These are phyloP conservation scores for Dendroctonus valens DNA, from an alignment of 1,140 invertebrate species.

Conservation along the genomic window DNA sequence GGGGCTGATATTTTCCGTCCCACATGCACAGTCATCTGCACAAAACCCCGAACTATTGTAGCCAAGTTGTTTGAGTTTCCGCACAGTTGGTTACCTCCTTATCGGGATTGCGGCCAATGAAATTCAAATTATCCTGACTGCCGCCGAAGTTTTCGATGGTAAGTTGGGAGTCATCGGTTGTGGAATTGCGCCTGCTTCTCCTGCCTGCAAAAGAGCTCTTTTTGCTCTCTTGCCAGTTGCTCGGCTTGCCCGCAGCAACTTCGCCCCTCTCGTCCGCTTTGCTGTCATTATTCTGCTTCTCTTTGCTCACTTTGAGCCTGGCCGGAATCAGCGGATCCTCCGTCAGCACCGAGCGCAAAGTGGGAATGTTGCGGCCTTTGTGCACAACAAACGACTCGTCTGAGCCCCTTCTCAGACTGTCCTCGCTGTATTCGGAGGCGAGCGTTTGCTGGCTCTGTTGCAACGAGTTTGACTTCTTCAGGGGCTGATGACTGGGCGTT, in stretches of 20 bases:
- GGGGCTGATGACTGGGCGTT: constrained; percentile 16
- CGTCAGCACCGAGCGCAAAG: constrained; percentile 63
- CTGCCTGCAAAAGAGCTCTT: constrained; percentile 74
- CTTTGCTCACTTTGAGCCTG: constrained; percentile 57
- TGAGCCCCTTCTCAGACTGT: constrained; percentile 49
- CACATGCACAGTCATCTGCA: constrained; percentile 57
- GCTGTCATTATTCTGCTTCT: constrained; percentile 60
- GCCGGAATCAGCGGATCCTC: constrained; percentile 57
- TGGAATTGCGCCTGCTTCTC: constrained; percentile 78
- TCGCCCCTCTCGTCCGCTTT: constrained; percentile 64
- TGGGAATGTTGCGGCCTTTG: constrained; percentile 72
- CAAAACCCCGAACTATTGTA: neutral
- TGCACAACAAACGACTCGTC: constrained; percentile 79
- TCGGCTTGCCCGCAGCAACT: constrained; percentile 75
- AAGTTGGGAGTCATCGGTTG: constrained; percentile 83
- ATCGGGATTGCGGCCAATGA: constrained; percentile 69
- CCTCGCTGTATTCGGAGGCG: constrained; percentile 49
- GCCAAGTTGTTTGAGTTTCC: neutral
- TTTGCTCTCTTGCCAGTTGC: constrained; percentile 75
- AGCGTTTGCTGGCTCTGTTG: constrained; percentile 43
- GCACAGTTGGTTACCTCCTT: constrained; percentile 58
- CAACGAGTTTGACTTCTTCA: constrained; percentile 48
- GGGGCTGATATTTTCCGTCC: constrained; percentile 61
- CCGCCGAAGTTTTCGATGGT: constrained; percentile 92
- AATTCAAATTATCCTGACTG: constrained; percentile 74